Evolutionary conservation across 2,888 invertebrate species (phyloP), one percentile per base, ranked within the genome.

Genomic region (Neelides folsomi): DNA sequence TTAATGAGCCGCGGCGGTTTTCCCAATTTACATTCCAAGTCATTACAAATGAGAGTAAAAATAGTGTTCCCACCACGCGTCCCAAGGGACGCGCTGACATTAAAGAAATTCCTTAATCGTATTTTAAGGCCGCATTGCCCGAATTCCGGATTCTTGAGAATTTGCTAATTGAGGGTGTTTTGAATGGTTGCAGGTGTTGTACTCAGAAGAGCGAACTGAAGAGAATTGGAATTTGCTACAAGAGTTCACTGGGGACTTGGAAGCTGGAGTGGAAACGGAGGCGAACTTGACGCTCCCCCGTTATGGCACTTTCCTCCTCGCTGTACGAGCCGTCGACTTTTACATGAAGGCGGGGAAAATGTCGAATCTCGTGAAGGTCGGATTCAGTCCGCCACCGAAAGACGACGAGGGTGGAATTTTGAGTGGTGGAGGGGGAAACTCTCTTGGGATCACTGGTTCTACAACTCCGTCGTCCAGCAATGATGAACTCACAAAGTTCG

Each of bases 191-290:
- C 27, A 27, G 27, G 27, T 27, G 34, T 61, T 57, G 54, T 58
- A 52, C 45, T 54, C 57, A n/a, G 42, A 50, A 15, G 61, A 63
- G 53, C 57, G 52, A 19, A 18, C 47, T 18, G 60, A 60, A 43
- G 58, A 57, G 47, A 58, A 63, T 47, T 61, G 59, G 61, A 45
- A 53, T 12, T 42, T 58, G 51, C 50, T 59, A 9, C 27, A 44
- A 10, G 58, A 62, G 46, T 46, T 62, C 39, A 58, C 56, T 19
- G 63, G 58, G 19, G 63, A 63, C 43, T 49, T 63, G 39, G 63
- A 63, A 34, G 61, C 63, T 10, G 63, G 63, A 10, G 59, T 58
- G 2, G 56, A 57, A 45, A 59, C 60, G 50, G 60, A 63, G 55
- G 58, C 57, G 2, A 63, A 61, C 13, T 53, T 63, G 16, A 57